These are phyloP conservation scores for Hystrix cristata DNA, from an alignment of 2,113 vertebrate genomes.

Conservation along the genomic window DNA sequence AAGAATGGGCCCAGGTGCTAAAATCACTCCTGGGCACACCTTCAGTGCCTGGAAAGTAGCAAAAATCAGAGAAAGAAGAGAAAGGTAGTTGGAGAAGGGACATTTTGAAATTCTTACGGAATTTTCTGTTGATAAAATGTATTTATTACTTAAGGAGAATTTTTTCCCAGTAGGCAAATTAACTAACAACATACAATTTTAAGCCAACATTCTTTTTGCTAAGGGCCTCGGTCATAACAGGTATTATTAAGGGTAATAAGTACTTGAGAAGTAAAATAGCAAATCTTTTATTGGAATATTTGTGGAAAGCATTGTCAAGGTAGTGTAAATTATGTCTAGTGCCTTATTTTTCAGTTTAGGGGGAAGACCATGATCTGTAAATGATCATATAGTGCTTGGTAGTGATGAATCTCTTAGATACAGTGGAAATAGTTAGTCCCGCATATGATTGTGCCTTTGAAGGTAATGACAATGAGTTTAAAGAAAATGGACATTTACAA, in stretches of 20 bases:
- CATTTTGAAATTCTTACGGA: constrained; percentile 61
- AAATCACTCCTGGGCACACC: neutral
- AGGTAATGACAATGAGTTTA: neutral
- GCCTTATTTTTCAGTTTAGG: constrained; percentile 54
- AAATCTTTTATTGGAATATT: constrained; percentile 74
- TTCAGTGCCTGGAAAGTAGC: constrained; percentile 62
- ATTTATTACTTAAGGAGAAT: constrained; percentile 85
- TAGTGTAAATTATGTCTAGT: constrained; percentile 71
- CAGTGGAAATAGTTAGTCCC: neutral
- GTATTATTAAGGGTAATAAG: constrained; percentile 86
- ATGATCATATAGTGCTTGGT: neutral
- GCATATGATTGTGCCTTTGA: neutral
- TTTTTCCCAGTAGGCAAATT: constrained; percentile 81
- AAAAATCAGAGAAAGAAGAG: constrained; percentile 37
- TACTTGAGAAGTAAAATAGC: constrained; percentile 77
- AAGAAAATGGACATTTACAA: constrained; percentile 55
- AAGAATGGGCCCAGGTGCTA: neutral
- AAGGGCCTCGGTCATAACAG: constrained; percentile 84
- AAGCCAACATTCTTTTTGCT: constrained; percentile 85
- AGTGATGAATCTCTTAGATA: neutral
- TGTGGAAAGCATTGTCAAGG: constrained; percentile 74
- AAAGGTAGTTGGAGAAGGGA: constrained; percentile 28
- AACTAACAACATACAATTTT: constrained; percentile 82
- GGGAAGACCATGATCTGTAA: constrained; percentile 59
- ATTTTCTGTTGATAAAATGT: constrained; percentile 79